A percentile compares a stretch with the other conserved stretches of the same genome.
Evolutionary conservation across 2,797 vertebrate genomes (phyloP).

Genomic region (Chaetophractus vellerosus): DNA sequence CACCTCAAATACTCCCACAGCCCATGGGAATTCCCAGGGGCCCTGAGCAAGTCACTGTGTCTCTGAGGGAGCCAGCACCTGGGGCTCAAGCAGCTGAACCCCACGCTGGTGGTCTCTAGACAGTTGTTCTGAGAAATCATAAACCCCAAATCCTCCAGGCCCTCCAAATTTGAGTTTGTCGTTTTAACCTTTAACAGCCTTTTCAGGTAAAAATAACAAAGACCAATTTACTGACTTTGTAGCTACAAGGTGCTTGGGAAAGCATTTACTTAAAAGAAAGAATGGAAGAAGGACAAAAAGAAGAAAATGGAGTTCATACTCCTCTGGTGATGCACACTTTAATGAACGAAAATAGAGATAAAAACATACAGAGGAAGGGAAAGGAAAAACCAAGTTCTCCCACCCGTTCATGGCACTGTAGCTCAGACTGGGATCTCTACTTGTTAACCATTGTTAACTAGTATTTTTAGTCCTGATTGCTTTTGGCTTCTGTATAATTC

Average conservation of each 20-base stretch:
- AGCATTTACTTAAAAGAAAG: slow-evolving; percentile 57
- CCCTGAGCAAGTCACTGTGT: slow-evolving; percentile 14
- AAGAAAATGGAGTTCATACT: slow-evolving; percentile 21
- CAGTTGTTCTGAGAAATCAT: slow-evolving; percentile 51
- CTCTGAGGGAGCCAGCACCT: background rate
- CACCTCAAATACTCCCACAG: background rate
- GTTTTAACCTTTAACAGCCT: slow-evolving; percentile 82
- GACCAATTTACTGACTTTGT: slow-evolving; percentile 76
- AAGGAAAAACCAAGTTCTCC: slow-evolving; percentile 60
- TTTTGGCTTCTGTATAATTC: slow-evolving; percentile 97
- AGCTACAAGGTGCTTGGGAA: slow-evolving; percentile 77
- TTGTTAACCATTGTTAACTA: slow-evolving; percentile 94
- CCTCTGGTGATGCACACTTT: background rate
- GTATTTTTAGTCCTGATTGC: slow-evolving; percentile 96
- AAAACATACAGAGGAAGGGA: slow-evolving; percentile 73
- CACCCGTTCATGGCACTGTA: slow-evolving; percentile 83
- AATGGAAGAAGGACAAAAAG: slow-evolving; percentile 9
- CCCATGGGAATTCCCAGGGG: background rate
- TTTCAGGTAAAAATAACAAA: slow-evolving; percentile 82
- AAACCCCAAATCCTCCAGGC: slow-evolving; percentile 55
- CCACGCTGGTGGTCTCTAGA: background rate
- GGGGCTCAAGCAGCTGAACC: background rate
- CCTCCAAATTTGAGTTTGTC: slow-evolving; percentile 69
- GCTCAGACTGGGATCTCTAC: slow-evolving; percentile 88
- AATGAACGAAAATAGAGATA: slow-evolving; percentile 79